Base-by-base conservation (phyloP, 2,888 invertebrate species). In the Diplolepis rosae region DNA sequence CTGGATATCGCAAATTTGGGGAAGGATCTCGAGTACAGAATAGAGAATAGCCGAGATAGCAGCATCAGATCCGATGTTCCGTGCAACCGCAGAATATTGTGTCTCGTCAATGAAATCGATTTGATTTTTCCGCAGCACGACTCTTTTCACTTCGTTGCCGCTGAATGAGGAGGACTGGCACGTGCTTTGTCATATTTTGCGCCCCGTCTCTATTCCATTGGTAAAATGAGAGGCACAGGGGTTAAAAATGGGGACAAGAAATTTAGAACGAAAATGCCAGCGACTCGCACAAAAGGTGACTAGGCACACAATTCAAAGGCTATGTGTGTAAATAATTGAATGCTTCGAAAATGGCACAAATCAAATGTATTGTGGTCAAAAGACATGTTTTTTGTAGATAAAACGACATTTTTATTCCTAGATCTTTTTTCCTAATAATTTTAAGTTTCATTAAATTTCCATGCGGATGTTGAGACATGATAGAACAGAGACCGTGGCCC, bases 141-240 rank as follows among this genome's bases (percentile, higher is more conserved):
- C 74, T 80, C 66, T 69, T 77, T 68, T 42, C 77, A 77, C 77
- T 73, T 72, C 74, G 68, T 50, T 77, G 73, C 61, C 73, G 76
- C 70, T 73, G 75, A 83, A 81, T 82, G 66, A 70, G 75, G 61
- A 68, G 35, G 39, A 61, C 27, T 65, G 50, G 69, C 30, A 65
- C 66, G 71, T 67, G 79, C 78, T 80, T 81, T 80, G 77, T 81
- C 79, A 80, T 80, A 78, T 80, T 79, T 82, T 76, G 77, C 73
- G 75, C 75, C 65, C 68, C 66, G 68, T 45, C 50, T 52, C 28
- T 24, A 68, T 61, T 39, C 39, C 18, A 39, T 39, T 28, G 15
- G 45, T 13, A 27, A 66, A 28, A 45, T 45, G 18, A 48, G n/a
- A 22, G 48, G 32, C 66, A 28, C 32, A 27, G 45, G 45, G 15